A percentile compares a stretch with the other conserved stretches of the same genome.
These are phyloP conservation scores for Furcifer pardalis DNA, from an alignment of 2,797 vertebrate genomes.

Conservation along the genomic window DNA sequence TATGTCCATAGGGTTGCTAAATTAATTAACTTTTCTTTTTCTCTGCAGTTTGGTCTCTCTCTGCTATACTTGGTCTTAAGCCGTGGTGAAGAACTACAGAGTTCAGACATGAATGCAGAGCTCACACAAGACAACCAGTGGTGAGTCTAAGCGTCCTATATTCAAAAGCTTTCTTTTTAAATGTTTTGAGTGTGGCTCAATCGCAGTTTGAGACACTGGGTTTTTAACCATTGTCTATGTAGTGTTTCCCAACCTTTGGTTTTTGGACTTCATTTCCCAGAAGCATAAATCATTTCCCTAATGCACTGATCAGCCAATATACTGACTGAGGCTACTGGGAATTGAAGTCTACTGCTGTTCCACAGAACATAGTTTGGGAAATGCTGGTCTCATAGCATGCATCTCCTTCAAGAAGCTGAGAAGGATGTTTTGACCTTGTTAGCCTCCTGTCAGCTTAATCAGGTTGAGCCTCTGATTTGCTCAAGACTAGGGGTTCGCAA, in stretches of 20 bases:
- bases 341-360: no score
- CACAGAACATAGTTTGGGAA: no score
- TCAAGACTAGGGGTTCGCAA: no score
- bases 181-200: neutral
- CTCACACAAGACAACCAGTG: conserved; percentile 90
- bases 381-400: neutral
- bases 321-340: no score
- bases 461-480: neutral
- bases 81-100: conserved; percentile 92
- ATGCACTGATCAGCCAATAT: no score
- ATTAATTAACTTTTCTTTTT: neutral
- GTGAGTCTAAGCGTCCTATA: conserved; percentile 67
- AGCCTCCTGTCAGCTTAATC: neutral
- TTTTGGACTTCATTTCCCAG: no score
- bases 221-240: no score
- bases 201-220: neutral
- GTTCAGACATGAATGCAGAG: conserved; percentile 81
- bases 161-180: neutral
- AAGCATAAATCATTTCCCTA: no score
- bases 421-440: neutral
- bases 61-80: conserved; percentile 91
- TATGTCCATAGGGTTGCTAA: neutral
- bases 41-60: conserved; percentile 88
- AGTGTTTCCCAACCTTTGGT: no score
- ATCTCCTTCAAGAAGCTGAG: neutral